Evolutionary conservation across 2,797 vertebrate species (phyloP), one percentile per base, ranked within the genome.

Genomic region (Podarcis lilfordi): DNA sequence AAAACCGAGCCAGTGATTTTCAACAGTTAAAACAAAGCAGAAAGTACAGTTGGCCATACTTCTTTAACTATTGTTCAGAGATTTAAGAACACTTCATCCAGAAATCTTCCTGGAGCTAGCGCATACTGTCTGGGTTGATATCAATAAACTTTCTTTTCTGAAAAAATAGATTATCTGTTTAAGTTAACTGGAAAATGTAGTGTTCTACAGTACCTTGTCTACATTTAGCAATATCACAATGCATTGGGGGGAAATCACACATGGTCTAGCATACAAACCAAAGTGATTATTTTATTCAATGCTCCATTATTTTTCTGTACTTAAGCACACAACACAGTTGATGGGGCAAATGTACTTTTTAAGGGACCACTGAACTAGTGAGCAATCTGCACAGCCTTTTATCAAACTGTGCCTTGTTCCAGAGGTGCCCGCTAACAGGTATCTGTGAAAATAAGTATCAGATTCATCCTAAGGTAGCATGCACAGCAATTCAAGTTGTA

Each of bases 1-100:
- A 90, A 88, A 93, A 59, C 90, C 85, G 85, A 92, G 55, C 2
- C n/a, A 77, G 9, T 27, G 13, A 75, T 69, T 85, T 61, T 84
- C 59, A 85, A 50, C 43, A 84, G n/a, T 35, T 84, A 71, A 72
- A 89, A 86, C n/a, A 85, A 76, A 85, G 15, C 29, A 77, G 21
- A 50, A 13, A 50, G 50, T 50, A 50, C 11, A 50, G 50, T 50
- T 13, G 50, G 50, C 3, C 50, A 50, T 13, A 50, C 50, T 50
- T 50, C 59, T 40, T 45, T 79, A 80, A 89, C 75, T 89, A 75
- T 15, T 29, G 61, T 29, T 76, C 75, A 82, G 72, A 87, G 37
- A 82, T 15, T 43, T 55, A 66, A 87, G 29, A 87, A 50, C 66
- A 79, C 37, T 91, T 88, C 86, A 55, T 21, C 50, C 35, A 81